These are phyloP conservation scores for Tetramorium bicarinatum DNA, from an alignment of 2,888 invertebrate species.

Conservation along the genomic window DNA sequence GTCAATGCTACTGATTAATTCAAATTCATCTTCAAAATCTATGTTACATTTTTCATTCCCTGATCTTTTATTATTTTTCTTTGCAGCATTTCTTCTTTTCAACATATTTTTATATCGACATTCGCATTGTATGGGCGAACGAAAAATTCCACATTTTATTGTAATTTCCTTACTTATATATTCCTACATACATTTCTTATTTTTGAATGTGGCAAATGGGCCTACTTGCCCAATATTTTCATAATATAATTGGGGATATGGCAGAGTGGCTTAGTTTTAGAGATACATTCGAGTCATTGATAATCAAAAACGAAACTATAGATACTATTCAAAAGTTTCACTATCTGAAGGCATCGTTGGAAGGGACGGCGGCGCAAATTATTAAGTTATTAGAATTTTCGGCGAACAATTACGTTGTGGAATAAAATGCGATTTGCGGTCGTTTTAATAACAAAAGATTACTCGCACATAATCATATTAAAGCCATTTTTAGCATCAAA, in stretches of 20 bases:
- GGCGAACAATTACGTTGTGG: too few species aligned
- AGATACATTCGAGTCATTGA: too few species aligned
- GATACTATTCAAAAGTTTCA: too few species aligned
- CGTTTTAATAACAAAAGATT: too few species aligned
- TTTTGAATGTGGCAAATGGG: constrained; percentile 1
- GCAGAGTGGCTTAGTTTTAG: too few species aligned
- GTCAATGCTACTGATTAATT: constrained; percentile 6
- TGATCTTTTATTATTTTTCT: constrained; percentile 19
- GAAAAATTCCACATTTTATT: not conserved
- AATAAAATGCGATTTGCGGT: too few species aligned
- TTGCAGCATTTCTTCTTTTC: constrained; percentile 1
- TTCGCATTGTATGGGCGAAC: not conserved
- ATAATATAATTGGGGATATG: constrained; percentile 6
- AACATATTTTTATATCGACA: constrained; percentile 23
- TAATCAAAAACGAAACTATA: too few species aligned
- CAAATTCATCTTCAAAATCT: constrained; percentile 16
- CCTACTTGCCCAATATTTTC: not conserved
- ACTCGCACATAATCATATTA: too few species aligned
- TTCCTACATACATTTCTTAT: constrained; percentile 11
- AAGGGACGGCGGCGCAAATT: too few species aligned
- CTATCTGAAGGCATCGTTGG: too few species aligned
- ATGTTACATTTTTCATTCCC: constrained; percentile 1
- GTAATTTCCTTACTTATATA: constrained; percentile 1
- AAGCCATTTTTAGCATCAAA: too few species aligned
- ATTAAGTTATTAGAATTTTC: too few species aligned